Evolutionary conservation across 2,113 vertebrate genomes (phyloP).

Genomic region (Salvelinus sp.): DNA sequence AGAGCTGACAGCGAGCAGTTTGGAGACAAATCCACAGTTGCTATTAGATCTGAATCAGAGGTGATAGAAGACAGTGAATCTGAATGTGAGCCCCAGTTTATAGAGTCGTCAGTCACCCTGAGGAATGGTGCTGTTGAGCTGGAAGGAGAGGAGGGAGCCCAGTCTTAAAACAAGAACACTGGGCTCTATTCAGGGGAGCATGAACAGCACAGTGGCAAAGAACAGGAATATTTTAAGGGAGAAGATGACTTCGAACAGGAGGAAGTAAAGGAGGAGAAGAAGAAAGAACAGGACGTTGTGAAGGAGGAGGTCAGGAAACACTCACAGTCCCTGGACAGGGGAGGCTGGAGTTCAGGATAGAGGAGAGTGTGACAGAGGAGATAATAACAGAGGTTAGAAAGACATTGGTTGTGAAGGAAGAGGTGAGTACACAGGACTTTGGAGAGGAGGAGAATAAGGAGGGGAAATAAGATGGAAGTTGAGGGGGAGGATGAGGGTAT

Average conservation of each 20-base stretch:
- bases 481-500: no score
- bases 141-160: background rate
- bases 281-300: background rate
- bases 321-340: background rate
- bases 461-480: background rate
- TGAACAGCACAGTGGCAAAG: background rate
- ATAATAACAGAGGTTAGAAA: background rate
- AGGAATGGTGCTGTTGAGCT: background rate
- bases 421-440: background rate
- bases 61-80: background rate
- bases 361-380: background rate
- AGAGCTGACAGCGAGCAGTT: slow-evolving; percentile 45
- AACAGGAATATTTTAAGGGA: background rate
- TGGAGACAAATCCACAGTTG: background rate
- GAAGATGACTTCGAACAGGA: background rate
- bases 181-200: background rate
- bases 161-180: background rate
- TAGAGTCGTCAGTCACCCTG: background rate
- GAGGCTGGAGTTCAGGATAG: background rate
- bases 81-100: background rate
- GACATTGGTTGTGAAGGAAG: background rate
- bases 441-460: background rate
- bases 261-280: background rate
- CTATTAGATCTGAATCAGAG: background rate
- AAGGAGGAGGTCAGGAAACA: background rate